Percentiles rank a stretch among this genome's conserved stretches.
These are phyloP conservation scores for Pyrrhia umbra DNA, from an alignment of 2,888 invertebrate species.

Conservation along the genomic window DNA sequence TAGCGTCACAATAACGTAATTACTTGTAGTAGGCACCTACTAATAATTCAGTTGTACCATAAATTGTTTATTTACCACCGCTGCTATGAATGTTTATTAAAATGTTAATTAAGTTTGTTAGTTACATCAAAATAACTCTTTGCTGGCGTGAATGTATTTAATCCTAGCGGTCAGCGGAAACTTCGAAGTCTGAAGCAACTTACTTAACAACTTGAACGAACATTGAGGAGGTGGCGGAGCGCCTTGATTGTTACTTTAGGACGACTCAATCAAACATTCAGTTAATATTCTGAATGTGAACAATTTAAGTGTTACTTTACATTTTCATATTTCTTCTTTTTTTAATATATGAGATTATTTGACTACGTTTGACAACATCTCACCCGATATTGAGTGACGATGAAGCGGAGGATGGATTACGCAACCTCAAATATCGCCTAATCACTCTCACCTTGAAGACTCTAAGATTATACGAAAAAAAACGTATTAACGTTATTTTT, in stretches of 20 bases:
- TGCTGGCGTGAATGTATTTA: neutral
- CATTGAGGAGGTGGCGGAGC: neutral
- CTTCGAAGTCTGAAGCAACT: conserved; percentile 1
- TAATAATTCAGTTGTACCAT: neutral
- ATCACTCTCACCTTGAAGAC: too few species aligned
- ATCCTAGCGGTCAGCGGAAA: conserved; percentile 1
- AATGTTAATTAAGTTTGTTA: neutral
- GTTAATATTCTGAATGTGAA: neutral
- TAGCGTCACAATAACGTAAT: neutral
- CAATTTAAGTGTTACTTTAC: too few species aligned
- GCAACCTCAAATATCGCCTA: too few species aligned
- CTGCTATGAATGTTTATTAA: neutral
- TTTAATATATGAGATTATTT: too few species aligned
- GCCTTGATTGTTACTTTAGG: neutral
- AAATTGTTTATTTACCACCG: neutral
- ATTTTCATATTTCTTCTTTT: too few species aligned
- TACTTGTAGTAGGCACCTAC: neutral
- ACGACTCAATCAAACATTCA: neutral
- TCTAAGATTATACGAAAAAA: too few species aligned
- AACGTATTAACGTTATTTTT: too few species aligned
- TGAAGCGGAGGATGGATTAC: too few species aligned
- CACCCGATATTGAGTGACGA: too few species aligned
- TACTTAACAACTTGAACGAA: neutral
- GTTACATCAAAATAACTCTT: neutral
- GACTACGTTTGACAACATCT: too few species aligned